These are phyloP conservation scores for Axis porcinus DNA, from an alignment of 2,113 vertebrate genomes.

Conservation along the genomic window DNA sequence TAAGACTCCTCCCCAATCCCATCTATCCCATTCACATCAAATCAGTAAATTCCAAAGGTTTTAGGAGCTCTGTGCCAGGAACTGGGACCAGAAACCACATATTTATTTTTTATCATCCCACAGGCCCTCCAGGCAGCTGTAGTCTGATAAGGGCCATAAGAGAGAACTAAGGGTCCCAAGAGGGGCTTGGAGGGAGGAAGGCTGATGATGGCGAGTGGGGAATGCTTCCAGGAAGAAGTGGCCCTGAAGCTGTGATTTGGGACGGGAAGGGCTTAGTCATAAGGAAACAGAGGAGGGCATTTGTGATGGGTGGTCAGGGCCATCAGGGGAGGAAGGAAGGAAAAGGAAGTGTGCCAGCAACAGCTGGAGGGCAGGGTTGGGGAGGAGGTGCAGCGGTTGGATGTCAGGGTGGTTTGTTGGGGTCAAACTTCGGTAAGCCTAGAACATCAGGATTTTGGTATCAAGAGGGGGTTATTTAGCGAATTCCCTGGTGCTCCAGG, in stretches of 20 bases:
- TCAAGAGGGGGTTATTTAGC: neutral
- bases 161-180: neutral
- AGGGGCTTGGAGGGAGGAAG: neutral
- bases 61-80: neutral
- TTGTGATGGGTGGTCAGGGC: neutral
- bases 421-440: neutral
- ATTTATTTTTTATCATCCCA: neutral
- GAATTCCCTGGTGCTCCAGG: neutral
- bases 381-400: neutral
- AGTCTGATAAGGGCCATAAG: neutral
- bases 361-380: neutral
- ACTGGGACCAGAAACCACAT: neutral
- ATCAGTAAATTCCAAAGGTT: neutral
- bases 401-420: neutral
- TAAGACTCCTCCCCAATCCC: too few species aligned
- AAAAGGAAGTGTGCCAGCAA: neutral
- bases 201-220: neutral
- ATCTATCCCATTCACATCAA: neutral
- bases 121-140: neutral
- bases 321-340: neutral
- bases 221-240: neutral
- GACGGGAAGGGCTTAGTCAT: neutral
- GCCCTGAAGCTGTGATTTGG: neutral
- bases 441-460: neutral
- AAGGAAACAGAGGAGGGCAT: neutral